Evolutionary conservation across 2,113 vertebrate genomes (phyloP).

Genomic region (Trichechus manatus): DNA sequence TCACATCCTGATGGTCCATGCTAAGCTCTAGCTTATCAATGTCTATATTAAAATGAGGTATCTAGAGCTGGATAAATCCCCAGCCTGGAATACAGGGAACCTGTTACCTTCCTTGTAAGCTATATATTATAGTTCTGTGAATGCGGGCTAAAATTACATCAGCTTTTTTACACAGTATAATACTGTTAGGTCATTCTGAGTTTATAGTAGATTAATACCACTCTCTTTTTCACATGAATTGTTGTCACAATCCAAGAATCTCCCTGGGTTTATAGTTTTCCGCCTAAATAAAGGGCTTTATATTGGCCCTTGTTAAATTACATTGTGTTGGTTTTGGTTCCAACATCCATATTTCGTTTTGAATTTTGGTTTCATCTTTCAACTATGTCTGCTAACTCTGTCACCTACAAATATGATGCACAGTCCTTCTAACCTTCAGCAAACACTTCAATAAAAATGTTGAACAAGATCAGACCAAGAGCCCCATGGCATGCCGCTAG

Average conservation of each 20-base stretch:
- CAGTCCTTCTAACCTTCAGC: neutral
- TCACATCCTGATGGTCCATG: neutral
- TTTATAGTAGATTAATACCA: neutral
- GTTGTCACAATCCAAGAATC: neutral
- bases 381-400: neutral
- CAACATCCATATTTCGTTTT: slow-evolving; percentile 20
- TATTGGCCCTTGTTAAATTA: neutral
- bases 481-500: neutral
- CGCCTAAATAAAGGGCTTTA: slow-evolving; percentile 12
- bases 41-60: slow-evolving; percentile 36
- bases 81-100: neutral
- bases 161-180: neutral
- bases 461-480: neutral
- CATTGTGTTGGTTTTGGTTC: slow-evolving; percentile 20
- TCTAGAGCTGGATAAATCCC: neutral
- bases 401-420: slow-evolving; percentile 5
- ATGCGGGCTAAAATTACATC: neutral
- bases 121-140: neutral
- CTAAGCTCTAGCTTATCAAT: slow-evolving; percentile 21
- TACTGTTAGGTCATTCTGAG: neutral
- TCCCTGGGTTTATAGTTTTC: slow-evolving; percentile 29
- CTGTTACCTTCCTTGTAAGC: neutral
- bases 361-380: slow-evolving; percentile 42
- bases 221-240: neutral
- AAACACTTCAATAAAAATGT: slow-evolving; percentile 4